phyloP scores from a whole-genome alignment of 2,797 vertebrate species.

The Gadopsis bispinosus region DNA sequence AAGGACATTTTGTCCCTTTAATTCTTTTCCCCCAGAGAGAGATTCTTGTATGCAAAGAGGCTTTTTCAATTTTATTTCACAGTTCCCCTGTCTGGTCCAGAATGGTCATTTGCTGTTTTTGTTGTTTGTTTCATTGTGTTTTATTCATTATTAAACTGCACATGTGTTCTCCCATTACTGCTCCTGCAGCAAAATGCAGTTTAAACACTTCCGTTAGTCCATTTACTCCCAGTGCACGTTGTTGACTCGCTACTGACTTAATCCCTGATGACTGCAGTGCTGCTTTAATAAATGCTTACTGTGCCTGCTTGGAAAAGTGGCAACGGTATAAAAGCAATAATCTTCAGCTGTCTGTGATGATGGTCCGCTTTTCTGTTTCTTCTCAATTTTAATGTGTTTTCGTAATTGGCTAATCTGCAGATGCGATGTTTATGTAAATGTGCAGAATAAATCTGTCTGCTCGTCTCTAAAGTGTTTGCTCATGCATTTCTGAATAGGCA shows the following conservation, averaged over 20 bases:
- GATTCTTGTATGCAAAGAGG: not conserved
- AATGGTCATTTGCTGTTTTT: not conserved
- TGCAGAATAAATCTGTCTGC: conserved; percentile 61
- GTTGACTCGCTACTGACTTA: conserved; percentile 7
- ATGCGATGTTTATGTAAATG: conserved; percentile 66
- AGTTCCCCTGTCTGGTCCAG: not conserved
- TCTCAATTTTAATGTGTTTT: conserved; percentile 58
- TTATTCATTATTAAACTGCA: not conserved
- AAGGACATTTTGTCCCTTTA: not conserved
- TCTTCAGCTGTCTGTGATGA: conserved; percentile 2
- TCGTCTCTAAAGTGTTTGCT: conserved; percentile 49
- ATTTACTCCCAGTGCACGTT: conserved; percentile 1
- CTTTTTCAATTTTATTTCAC: not conserved
- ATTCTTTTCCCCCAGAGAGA: too few species aligned
- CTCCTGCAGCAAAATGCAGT: not conserved
- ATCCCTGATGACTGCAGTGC: conserved; percentile 7
- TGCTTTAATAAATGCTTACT: conserved; percentile 28
- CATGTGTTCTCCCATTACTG: not conserved
- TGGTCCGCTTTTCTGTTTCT: not conserved
- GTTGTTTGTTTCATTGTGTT: not conserved
- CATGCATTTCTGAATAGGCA: conserved; percentile 57
- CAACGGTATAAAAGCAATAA: conserved; percentile 12
- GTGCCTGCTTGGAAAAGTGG: conserved; percentile 4
- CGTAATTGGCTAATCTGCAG: conserved; percentile 46
- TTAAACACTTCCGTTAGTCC: conserved; percentile 7